Evolutionary conservation across 1,140 invertebrate species (phyloP).

Genomic region (Leptinotarsa undecemlineata): DNA sequence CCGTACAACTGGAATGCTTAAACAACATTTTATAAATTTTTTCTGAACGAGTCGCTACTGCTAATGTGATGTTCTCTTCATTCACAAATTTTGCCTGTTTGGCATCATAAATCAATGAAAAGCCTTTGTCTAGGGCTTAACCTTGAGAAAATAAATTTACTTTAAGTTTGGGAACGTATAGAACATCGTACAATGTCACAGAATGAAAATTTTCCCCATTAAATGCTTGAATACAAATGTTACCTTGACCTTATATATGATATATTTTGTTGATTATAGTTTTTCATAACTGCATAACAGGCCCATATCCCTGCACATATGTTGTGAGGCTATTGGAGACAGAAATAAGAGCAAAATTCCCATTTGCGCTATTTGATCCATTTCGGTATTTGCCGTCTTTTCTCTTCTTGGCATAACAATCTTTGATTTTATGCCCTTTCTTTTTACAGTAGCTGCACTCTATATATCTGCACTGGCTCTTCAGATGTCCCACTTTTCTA

Average conservation of each 20-base stretch:
- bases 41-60: background rate
- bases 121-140: background rate
- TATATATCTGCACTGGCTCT: background rate
- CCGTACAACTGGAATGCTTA: background rate
- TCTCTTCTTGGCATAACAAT: conserved; percentile 9
- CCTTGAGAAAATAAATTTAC: conserved; percentile 3
- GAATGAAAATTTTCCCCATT: background rate
- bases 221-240: background rate
- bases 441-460: conserved; percentile 17
- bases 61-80: background rate
- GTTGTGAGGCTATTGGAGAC: background rate
- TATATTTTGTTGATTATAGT: background rate
- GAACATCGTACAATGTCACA: too few species aligned
- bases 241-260: background rate
- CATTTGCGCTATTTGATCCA: background rate
- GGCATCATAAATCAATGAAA: background rate
- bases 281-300: background rate
- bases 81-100: background rate
- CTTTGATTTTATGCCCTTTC: background rate
- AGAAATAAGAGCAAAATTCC: background rate
- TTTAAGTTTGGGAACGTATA: background rate
- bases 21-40: background rate
- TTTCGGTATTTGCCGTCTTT: background rate
- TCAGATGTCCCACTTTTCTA: conserved; percentile 10
- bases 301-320: conserved; percentile 1